Evolutionary conservation across 2,113 vertebrate genomes (phyloP), one percentile per base, ranked within the genome.

Genomic region (Amblyornis subalaris): DNA sequence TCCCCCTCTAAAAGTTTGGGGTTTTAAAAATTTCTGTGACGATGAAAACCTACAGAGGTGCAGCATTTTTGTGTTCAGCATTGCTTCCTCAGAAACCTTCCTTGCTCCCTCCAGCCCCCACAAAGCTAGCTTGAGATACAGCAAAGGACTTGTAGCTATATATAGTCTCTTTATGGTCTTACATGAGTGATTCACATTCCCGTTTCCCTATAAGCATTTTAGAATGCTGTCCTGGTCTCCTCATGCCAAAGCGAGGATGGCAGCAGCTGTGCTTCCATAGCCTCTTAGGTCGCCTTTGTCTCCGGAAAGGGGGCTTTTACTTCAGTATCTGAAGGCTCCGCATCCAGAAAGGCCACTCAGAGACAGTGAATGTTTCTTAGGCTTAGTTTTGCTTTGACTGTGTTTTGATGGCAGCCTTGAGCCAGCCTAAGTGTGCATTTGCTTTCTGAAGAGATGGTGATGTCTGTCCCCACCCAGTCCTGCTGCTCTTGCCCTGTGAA

Each of bases 371-470:
- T 57, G 25, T 82, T 88, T 85, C 15, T 58, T 36, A 38, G 53
- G 28, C 38, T 58, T 74, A 29, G 4, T 64, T 91, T 61, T 84
- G 64, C 74, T 35, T 66, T 57, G 40, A 6, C 23, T 80, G 25
- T 84, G n/a, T 5, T 48, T 89, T 89, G 9, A 47, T 79, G 76
- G 38, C 36, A 86, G 48, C 48, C 44, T 89, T 58, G 44, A 86
- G 57, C 35, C 21, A 8, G 36, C 7, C 17, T 10, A 19, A 23
- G 23, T 20, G 22, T 69, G n/a, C 12, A 4, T 38, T 81, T 91
- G 29, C 67, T 93, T 84, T 91, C 0, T 0, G 4, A 65, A 50
- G 48, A 33, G 55, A 5, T 0, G 2, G 1, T 25, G 24, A 5
- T 71, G 9, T 54, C 25, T 62, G 8, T 73, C 31, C 78, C 50